Evolutionary conservation across 2,797 vertebrate species (phyloP).

Genomic region (Neosalanx taihuensis): DNA sequence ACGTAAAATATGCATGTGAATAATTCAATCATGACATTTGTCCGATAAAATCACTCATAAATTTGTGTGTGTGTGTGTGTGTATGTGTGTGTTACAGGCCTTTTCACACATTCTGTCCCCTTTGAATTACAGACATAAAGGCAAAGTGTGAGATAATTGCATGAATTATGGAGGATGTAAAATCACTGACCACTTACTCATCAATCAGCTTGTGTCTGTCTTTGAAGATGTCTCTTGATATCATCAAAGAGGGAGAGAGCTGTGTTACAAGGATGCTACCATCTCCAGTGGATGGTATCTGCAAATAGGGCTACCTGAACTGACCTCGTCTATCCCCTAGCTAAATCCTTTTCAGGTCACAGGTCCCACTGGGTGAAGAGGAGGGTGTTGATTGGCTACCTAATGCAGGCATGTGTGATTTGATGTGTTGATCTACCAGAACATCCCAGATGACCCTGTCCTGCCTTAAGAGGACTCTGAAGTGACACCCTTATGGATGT

Average conservation of each 20-base stretch:
- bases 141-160: neutral
- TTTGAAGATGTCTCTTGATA: constrained; percentile 4
- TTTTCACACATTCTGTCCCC: neutral
- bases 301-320: neutral
- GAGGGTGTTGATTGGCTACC: constrained; percentile 36
- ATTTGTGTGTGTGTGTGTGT: neutral
- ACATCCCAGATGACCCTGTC: constrained; percentile 19
- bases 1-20: no score
- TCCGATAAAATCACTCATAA: neutral
- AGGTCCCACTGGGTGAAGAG: constrained; percentile 22
- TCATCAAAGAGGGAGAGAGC: neutral
- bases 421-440: neutral
- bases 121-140: neutral
- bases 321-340: no score
- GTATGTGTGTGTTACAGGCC: neutral
- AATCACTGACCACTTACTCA: neutral
- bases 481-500: constrained; percentile 12
- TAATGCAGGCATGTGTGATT: constrained; percentile 2
- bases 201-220: neutral
- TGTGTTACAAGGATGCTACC: neutral
- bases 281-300: neutral
- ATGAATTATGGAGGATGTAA: neutral
- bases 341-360: constrained; percentile 11
- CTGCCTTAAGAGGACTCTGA: constrained; percentile 12
- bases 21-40: no score